Percentiles rank a stretch among this genome's conserved stretches.
Conservation (phyloP, 2,888 invertebrate genomes). For the Xestia xanthographa region DNA sequence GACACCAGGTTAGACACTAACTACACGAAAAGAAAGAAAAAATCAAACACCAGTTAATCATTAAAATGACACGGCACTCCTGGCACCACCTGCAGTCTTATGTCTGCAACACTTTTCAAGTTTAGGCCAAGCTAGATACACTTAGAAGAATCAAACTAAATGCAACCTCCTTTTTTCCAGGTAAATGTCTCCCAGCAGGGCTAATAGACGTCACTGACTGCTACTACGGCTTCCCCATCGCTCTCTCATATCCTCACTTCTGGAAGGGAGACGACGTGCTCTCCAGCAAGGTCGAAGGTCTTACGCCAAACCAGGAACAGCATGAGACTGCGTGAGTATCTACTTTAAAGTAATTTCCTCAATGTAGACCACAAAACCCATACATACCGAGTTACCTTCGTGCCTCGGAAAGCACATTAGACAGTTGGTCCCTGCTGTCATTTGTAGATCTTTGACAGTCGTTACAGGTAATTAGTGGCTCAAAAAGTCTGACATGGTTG, state of each 20-base stretch:
- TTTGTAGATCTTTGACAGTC: no score
- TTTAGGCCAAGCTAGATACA: background rate
- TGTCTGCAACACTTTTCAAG: background rate
- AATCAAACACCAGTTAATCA: no score
- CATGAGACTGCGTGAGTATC: conserved; percentile 85
- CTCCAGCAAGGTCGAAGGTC: conserved; percentile 92
- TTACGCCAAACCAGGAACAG: conserved; percentile 91
- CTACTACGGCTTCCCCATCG: conserved; percentile 97
- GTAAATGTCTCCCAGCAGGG: conserved; percentile 93
- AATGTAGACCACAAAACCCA: background rate
- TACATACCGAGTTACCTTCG: no score
- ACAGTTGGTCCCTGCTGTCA: no score
- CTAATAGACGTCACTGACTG: conserved; percentile 96
- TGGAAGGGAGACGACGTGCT: conserved; percentile 93
- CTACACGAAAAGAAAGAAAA: no score
- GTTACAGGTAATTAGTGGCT: no score
- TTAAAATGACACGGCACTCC: background rate
- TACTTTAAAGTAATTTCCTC: background rate
- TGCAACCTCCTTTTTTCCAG: conserved; percentile 73
- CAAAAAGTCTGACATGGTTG: no score
- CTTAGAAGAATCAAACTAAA: background rate
- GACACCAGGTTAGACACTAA: no score
- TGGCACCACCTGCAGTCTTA: background rate
- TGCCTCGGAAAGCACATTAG: no score
- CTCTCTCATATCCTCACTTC: conserved; percentile 97